These are phyloP conservation scores for Malurus splendens DNA, from an alignment of 2,797 vertebrate genomes.

Conservation along the genomic window DNA sequence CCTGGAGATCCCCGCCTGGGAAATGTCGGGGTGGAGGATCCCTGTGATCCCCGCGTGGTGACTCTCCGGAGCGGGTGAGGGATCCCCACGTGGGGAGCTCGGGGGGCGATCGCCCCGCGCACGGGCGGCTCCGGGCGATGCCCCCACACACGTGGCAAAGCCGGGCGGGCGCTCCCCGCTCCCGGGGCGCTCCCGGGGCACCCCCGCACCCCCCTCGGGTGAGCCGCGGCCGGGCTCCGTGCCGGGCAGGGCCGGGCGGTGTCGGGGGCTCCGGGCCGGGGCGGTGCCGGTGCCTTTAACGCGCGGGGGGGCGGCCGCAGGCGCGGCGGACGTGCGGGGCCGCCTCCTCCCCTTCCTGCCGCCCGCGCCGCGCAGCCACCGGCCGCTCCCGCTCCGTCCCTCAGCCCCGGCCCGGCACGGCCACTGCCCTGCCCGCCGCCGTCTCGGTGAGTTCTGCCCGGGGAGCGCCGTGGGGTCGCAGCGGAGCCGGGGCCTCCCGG, in stretches of 20 bases:
- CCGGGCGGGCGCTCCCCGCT: not conserved
- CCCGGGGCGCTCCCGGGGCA: not conserved
- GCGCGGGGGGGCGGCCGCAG: not conserved
- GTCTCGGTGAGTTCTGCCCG: not conserved
- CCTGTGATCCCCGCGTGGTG: not conserved
- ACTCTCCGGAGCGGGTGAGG: not conserved
- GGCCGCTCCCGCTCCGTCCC: not conserved
- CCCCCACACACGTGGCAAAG: not conserved
- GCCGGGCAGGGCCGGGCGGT: not conserved
- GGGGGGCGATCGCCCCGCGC: not conserved
- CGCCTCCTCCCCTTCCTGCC: conserved; percentile 17
- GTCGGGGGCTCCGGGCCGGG: not conserved
- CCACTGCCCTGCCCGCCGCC: not conserved
- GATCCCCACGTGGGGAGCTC: not conserved
- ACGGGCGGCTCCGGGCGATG: not conserved
- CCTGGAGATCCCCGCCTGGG: not conserved
- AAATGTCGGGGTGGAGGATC: no score
- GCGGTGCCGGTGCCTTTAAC: conserved; percentile 5
- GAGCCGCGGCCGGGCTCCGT: not conserved
- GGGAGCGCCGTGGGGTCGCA: not conserved
- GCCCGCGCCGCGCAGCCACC: conserved; percentile 27
- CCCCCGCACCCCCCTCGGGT: not conserved
- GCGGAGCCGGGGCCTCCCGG: not conserved
- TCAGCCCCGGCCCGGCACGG: not conserved
- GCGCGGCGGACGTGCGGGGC: conserved; percentile 20